Conservation (phyloP, 2,113 vertebrate species). For the Bubo scandiacus region DNA sequence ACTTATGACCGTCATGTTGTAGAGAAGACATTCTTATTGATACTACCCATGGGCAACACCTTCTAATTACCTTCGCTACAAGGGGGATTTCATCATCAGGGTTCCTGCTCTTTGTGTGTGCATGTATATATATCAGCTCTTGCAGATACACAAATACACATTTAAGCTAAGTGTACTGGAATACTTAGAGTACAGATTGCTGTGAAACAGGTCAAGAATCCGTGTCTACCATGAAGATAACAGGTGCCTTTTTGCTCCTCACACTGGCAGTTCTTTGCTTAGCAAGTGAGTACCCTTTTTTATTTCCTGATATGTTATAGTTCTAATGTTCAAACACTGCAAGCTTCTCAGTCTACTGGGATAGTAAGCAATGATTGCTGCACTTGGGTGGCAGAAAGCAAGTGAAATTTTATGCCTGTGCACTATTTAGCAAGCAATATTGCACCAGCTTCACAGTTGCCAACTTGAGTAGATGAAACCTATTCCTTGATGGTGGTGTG, state of each 20-base stretch:
- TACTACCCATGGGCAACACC: constrained; percentile 36
- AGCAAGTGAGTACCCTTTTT: constrained; percentile 14
- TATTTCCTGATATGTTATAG: background rate
- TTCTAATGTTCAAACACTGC: background rate
- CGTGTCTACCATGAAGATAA: constrained; percentile 16
- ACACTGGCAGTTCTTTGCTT: constrained; percentile 5
- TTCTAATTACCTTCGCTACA: constrained; percentile 30
- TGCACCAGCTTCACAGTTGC: background rate
- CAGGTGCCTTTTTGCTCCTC: background rate
- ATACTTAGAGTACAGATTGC: background rate
- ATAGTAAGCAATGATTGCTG: background rate
- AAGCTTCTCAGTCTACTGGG: background rate
- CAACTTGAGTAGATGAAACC: background rate
- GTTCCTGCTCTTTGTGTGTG: background rate
- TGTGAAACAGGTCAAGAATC: background rate
- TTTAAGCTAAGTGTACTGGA: background rate
- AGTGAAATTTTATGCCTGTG: background rate
- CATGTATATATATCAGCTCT: background rate
- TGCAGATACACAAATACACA: background rate
- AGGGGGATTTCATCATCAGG: background rate
- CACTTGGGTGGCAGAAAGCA: background rate
- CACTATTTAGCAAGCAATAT: background rate
- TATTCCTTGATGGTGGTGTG: background rate
- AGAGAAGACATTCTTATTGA: constrained; percentile 30
- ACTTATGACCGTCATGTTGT: background rate